These are phyloP conservation scores for Camponotus pennsylvanicus DNA, from an alignment of 1,140 invertebrate species.

Conservation along the genomic window DNA sequence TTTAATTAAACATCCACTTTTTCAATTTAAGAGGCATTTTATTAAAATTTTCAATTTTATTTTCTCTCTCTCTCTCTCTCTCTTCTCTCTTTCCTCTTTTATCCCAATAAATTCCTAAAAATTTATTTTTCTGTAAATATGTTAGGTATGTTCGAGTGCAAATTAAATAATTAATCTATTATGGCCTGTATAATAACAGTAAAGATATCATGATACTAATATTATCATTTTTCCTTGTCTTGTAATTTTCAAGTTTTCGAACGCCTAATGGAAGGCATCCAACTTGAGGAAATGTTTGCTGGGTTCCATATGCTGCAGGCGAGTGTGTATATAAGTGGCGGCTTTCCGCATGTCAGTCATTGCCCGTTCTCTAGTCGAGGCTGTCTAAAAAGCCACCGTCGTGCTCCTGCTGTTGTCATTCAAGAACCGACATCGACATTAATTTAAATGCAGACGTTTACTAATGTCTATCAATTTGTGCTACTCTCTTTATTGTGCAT, in stretches of 20 bases:
- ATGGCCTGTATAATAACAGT: background rate
- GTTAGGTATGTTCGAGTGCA: too few species aligned
- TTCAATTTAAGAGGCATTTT: background rate
- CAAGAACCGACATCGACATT: background rate
- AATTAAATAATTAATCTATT: background rate
- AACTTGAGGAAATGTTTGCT: background rate
- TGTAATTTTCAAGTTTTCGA: background rate
- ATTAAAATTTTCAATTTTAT: background rate
- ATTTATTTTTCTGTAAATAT: background rate
- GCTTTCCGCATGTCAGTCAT: constrained; percentile 43
- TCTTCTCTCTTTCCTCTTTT: background rate
- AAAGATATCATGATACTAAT: background rate
- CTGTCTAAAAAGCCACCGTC: constrained; percentile 1
- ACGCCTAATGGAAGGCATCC: background rate
- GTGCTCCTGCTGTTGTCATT: constrained; percentile 9
- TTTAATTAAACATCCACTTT: background rate
- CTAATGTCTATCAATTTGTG: constrained; percentile 1
- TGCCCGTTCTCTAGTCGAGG: constrained; percentile 16
- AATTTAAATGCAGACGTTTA: constrained; percentile 22
- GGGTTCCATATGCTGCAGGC: constrained; percentile 33
- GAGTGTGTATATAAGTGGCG: constrained; percentile 54
- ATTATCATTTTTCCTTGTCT: background rate
- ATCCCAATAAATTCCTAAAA: background rate
- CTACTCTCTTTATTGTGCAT: background rate
- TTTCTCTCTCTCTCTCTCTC: background rate